Conservation (phyloP, 2,113 vertebrate genomes). For the Rana temporaria region DNA sequence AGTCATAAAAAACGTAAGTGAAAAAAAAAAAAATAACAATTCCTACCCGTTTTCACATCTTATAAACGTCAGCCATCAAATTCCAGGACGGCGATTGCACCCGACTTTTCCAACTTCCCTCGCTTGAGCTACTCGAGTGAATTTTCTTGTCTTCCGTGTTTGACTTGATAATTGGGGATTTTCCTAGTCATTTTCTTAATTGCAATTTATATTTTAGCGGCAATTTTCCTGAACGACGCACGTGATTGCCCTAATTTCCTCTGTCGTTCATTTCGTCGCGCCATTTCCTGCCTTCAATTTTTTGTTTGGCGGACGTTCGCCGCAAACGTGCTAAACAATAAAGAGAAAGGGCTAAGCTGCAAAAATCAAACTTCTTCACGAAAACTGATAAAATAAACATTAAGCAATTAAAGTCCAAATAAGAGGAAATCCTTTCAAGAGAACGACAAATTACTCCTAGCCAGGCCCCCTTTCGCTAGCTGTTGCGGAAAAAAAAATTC, state of each 20-base stretch:
- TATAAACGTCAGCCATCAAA: conserved; percentile 9
- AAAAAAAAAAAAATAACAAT: conserved; percentile 18
- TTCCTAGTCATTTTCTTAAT: conserved; percentile 45
- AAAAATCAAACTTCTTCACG: neutral
- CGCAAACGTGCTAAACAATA: neutral
- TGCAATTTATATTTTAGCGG: conserved; percentile 40
- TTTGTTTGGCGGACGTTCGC: neutral
- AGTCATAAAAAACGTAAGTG: neutral
- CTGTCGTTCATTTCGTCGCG: conserved; percentile 3
- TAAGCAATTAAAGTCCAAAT: neutral
- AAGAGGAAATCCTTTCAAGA: conserved; percentile 1
- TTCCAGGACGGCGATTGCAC: neutral
- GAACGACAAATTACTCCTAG: neutral
- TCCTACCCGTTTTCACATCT: conserved; percentile 4
- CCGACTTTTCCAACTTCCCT: neutral
- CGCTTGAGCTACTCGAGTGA: neutral
- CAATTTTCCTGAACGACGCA: conserved; percentile 18
- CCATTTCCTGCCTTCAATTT: conserved; percentile 41
- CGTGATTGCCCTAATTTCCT: conserved; percentile 44
- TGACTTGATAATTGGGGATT: conserved; percentile 48
- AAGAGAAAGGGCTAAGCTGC: conserved; percentile 4
- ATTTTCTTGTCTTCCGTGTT: conserved; percentile 14
- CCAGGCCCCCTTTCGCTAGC: no score
- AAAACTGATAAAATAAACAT: conserved; percentile 24
- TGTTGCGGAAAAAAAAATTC: no score